Evolutionary conservation across 2,888 invertebrate species (phyloP), one percentile per base, ranked within the genome.

Genomic region (Pelosia muscerda): DNA sequence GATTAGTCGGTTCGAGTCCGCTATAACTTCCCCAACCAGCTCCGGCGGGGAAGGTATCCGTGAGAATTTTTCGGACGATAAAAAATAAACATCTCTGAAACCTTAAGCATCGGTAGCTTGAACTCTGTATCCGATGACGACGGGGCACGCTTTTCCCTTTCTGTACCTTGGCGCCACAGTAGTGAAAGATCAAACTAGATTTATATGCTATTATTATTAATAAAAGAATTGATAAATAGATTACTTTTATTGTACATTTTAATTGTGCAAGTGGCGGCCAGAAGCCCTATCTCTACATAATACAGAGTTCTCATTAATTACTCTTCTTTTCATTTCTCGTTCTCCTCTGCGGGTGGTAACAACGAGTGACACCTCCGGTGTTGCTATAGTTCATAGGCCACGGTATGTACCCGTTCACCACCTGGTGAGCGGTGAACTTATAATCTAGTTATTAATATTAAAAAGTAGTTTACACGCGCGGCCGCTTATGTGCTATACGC

Each of bases 361-460:
- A 49, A 19, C n/a, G 49, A 49, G 49, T 49, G 49, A 49, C 49
- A 9, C 49, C 49, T 49, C n/a, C 9, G 49, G 49, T 49, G 49
- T 49, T 49, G 42, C 5, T 42, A 49, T 49, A 9, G 49, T 49
- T 49, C 49, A 49, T n/a, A 49, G 49, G 49, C 49, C 49, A 49
- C 49, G 49, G 49, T 49, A n/a, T n/a, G n/a, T n/a, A 49, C 49
- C 49, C n/a, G 49, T 49, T 8, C 9, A 49, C 49, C 49, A n/a
- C 49, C 49, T n/a, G 49, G 49, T 49, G 49, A 8, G 49, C n/a
- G 9, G 49, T 49, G 49, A 19, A n/a, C 49, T 42, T 49, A 49
- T 49, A 49, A 49, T 49, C 49, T 49, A 49, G 49, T n/a, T n/a
- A 49, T 49, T 49, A 49, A 49, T 49, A 49, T n/a, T 49, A 49